Base-by-base conservation (phyloP, 2,113 vertebrate genomes). In the pig (Sus scrofa) region DNA sequence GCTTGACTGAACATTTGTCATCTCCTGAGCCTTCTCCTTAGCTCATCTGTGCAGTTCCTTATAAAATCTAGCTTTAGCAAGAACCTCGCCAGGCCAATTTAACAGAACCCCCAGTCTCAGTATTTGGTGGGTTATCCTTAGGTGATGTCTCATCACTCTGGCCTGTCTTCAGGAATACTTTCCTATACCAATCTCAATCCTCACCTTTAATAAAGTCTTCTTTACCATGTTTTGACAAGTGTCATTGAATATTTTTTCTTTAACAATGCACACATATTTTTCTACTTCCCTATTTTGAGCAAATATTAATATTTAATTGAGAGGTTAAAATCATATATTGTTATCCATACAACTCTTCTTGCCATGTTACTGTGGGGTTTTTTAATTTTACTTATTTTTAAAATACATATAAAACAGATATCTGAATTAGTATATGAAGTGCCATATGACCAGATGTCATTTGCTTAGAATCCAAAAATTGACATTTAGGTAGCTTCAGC, bases 351-450 rank as follows among this genome's bases (percentile, higher is more conserved):
- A 95, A 8, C 39, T 95, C 24, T 88, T 92, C 75, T 88, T 92
- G 52, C 22, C 79, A 3, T 71, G n/a, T 95, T 88, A 77, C 27
- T 85, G 14, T 92, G 58, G 12, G 0, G 26, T 85, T 96, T 95
- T 82, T 26, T 54, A 11, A 20, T 89, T 86, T 94, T 81, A 71
- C 63, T 79, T 90, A 83, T 54, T 97, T 96, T 68, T 22, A 96
- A 97, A 86, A 95, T 81, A 62, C 62, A 9, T 83, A 60, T 82
- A 70, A 95, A 95, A 96, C 70, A 91, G 52, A 91, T 85, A 39
- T 12, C 19, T 95, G 20, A 77, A 82, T 54, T 93, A 93, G 70
- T 90, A 54, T 37, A 34, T n/a, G 58, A 94, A 73, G 60, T 74
- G 14, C 27, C 82, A 39, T 78, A 60, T 96, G 73, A 79, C 26